Percentiles rank a stretch among this genome's conserved stretches.
These are phyloP conservation scores for Apodemus speciosus DNA, from an alignment of 2,113 vertebrate genomes.

Conservation along the genomic window DNA sequence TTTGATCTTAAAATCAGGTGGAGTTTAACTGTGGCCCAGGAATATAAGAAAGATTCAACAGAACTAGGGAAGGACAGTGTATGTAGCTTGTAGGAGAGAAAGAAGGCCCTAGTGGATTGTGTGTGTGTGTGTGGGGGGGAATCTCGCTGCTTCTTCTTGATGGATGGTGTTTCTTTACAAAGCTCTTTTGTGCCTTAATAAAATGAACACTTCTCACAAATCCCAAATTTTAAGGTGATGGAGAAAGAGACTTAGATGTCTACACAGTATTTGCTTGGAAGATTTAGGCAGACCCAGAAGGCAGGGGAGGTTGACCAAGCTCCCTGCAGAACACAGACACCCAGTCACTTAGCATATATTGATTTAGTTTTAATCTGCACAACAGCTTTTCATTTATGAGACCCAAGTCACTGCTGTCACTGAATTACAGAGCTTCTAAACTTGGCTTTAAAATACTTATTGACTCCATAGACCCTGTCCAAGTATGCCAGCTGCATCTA, in stretches of 20 bases:
- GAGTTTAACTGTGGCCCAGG: constrained; percentile 18
- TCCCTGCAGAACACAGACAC: constrained; percentile 18
- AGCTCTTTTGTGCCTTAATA: constrained; percentile 59
- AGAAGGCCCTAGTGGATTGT: constrained; percentile 37
- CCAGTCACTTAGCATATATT: constrained; percentile 5
- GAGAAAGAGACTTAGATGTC: not conserved
- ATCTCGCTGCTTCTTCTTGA: constrained; percentile 63
- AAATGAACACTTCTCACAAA: constrained; percentile 40
- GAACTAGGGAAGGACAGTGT: constrained; percentile 35
- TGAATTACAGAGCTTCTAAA: constrained; percentile 44
- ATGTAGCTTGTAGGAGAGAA: not conserved
- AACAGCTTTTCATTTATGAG: constrained; percentile 1
- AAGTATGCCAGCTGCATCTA: not conserved
- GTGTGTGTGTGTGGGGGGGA: not conserved
- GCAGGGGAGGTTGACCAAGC: not conserved
- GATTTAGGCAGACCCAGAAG: not conserved
- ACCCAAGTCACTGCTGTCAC: not conserved
- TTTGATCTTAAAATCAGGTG: constrained; percentile 62
- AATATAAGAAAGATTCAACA: constrained; percentile 53
- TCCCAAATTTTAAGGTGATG: constrained; percentile 44
- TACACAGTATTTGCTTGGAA: not conserved
- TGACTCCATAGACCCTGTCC: not conserved
- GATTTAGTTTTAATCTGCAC: constrained; percentile 50
- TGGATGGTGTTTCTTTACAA: constrained; percentile 51
- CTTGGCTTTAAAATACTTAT: constrained; percentile 39